These are phyloP conservation scores for Apamea anceps DNA, from an alignment of 2,888 invertebrate species.

Conservation along the genomic window DNA sequence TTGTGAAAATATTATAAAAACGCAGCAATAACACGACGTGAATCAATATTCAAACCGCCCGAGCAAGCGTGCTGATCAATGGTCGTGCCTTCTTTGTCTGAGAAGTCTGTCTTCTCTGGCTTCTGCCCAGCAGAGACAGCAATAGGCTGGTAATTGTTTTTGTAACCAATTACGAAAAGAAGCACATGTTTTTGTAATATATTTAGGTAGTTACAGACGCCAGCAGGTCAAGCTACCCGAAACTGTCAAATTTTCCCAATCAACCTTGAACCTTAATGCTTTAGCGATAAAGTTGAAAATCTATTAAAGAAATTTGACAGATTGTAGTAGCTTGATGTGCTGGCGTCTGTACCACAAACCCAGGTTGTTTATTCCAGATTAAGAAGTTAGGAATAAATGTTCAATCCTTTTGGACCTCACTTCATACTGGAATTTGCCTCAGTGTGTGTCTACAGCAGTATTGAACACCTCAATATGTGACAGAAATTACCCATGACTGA, in stretches of 20 bases:
- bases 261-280: no score
- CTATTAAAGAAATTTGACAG: no score
- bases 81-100: not conserved
- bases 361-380: not conserved
- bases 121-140: no score
- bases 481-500: not conserved
- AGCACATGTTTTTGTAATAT: not conserved
- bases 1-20: slow-evolving; percentile 6
- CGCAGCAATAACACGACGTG: not conserved
- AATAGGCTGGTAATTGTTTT: not conserved
- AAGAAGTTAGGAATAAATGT: not conserved
- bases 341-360: no score
- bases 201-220: not conserved
- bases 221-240: no score
- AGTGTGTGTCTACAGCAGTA: not conserved
- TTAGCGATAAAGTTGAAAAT: no score
- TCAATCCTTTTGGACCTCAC: not conserved
- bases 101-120: no score
- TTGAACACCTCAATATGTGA: not conserved
- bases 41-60: not conserved
- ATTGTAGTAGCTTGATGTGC: no score
- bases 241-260: no score
- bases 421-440: not conserved
- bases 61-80: not conserved
- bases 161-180: not conserved